Evolutionary conservation across 2,797 vertebrate genomes (phyloP), one percentile per base, ranked within the genome.

Genomic region (Zalophus californianus): DNA sequence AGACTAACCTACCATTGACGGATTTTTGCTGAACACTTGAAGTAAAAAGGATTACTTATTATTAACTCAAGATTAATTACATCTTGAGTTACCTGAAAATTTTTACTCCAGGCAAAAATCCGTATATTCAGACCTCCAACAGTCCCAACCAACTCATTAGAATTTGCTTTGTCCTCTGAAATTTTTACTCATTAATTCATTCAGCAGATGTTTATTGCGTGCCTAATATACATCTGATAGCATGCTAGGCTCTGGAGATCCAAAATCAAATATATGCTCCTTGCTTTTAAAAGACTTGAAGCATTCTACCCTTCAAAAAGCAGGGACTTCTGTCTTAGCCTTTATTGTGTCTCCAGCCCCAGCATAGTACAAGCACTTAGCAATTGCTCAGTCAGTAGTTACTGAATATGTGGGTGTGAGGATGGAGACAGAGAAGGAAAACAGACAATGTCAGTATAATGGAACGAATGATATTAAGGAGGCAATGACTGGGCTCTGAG

Each of bases 181-280:
- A 70, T 25, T 41, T 96, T 91, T 54, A 44, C n/a, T 95, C 60
- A 70, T 93, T 56, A 83, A 54, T 95, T 92, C 27, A 84, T 80
- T 89, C 11, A 70, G 20, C 27, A 60, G 23, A 48, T 91, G 2
- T 94, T 89, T 91, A 68, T 38, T 64, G 41, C 80, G 27, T 92
- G 12, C 16, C 18, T 94, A 73, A 32, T 91, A 41, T 27, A 60
- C 41, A 56, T 50, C 41, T 87, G 85, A n/a, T 79, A 60, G 62
- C 35, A 25, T 11, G 27, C 27, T 66, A 41, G 41, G 29, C 11
- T 85, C 58, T 86, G 70, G 66, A 44, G 27, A 85, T 85, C 91
- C 38, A 83, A 95, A 86, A 54, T 60, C 64, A 88, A 66, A 68
- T 68, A 4, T 50, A 10, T 75, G n/a, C 14, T 80, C 41, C 32